Conservation (phyloP, 2,113 vertebrate species). For the Picathartes gymnocephalus region DNA sequence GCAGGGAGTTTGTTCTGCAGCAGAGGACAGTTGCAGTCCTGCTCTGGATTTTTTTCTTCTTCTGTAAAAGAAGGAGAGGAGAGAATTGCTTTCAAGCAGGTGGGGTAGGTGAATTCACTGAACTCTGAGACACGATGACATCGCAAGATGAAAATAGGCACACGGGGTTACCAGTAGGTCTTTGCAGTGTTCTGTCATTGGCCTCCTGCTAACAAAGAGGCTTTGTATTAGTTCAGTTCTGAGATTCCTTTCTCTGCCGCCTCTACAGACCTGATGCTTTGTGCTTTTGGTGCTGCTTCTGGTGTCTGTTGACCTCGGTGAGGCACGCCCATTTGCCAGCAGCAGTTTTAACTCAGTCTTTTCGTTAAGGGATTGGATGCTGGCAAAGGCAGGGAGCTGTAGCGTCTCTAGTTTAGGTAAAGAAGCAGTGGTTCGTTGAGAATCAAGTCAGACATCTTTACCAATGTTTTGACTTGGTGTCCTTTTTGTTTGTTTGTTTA, state of each 20-base stretch:
- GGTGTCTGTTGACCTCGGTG: neutral
- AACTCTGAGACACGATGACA: fast-evolving
- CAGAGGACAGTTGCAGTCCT: neutral
- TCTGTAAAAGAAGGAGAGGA: neutral
- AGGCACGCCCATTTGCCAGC: neutral
- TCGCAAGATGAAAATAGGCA: neutral
- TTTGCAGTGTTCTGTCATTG: neutral
- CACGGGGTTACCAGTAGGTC: neutral
- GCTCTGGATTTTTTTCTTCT: neutral
- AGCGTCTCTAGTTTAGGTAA: neutral
- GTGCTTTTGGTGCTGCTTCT: neutral
- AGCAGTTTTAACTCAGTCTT: neutral
- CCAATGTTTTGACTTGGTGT: neutral
- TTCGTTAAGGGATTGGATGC: neutral
- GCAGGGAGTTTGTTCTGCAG: neutral
- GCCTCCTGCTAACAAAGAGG: neutral
- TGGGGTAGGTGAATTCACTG: neutral
- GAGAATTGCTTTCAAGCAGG: neutral
- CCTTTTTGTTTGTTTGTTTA: neutral
- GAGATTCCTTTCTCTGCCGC: neutral
- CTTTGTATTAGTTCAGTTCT: neutral
- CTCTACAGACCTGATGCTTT: neutral
- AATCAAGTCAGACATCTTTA: neutral
- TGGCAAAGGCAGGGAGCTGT: neutral
- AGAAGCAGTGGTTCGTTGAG: neutral